Base-by-base conservation (phyloP, 2,888 invertebrate species). In the Frankliniella intonsa region DNA sequence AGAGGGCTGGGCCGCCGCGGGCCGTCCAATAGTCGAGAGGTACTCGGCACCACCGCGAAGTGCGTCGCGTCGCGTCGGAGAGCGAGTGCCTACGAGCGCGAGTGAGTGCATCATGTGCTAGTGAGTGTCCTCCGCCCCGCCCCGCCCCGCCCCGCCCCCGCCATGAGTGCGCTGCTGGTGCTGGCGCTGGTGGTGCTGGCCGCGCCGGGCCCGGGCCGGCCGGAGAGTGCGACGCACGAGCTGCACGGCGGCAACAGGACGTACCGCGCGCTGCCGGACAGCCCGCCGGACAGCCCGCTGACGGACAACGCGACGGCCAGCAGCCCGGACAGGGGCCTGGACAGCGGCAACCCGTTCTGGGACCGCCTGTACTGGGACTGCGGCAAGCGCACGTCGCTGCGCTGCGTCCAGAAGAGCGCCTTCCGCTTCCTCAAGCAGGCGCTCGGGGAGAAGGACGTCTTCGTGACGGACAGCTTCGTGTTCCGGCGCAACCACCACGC, bases 321-420 rank as follows among this genome's bases (percentile, higher is more conserved):
- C 65, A n/a, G 8, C 22, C 9, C n/a, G 22, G 69, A 22, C 69
- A 76, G 25, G 69, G 69, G 69, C 69, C 69, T 76, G 69, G 69
- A 76, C 69, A 76, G 69, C 69, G 69, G 69, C 25, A 76, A 22
- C 69, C 69, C 69, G 69, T 76, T 76, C 69, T 76, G 69, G 69
- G 69, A 76, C 69, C n/a, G 69, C 11, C 69, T 76, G 69, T 76
- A 76, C 69, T 76, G 69, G 69, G 69, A 76, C 22, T 76, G 69
- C 69, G 69, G 69, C 25, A 76, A 76, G 69, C 69, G 69, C 11
- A 76, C 69, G 25, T 76, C 69, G 69, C 69, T 76, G 69, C 69
- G 69, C 22, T 76, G 69, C 69, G 69, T 76, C 22, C 69, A 76
- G 69, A 76, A 76, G 69, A 76, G 69, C 69, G 69, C 69, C 22